A percentile compares a stretch with the other conserved stretches of the same genome.
Conservation (phyloP, 2,113 vertebrate species). For the Triplophysa tibetana region DNA sequence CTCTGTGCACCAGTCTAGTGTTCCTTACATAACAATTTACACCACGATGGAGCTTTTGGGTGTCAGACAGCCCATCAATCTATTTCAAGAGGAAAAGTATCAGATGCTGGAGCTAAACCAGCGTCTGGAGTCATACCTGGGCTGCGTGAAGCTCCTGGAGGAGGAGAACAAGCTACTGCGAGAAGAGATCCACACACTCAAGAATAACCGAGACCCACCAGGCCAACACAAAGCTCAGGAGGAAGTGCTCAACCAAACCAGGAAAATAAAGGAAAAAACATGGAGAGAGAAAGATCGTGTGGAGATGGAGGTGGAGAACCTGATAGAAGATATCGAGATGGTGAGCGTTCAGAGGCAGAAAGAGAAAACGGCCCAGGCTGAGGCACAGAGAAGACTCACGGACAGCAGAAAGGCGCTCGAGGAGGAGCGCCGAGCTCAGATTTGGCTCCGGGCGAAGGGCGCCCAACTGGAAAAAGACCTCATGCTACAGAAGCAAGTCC, state of each 20-base stretch:
- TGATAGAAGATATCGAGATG: constrained; percentile 75
- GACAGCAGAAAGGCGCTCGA: constrained; percentile 78
- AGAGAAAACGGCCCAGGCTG: constrained; percentile 73
- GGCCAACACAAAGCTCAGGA: constrained; percentile 71
- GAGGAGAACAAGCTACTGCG: constrained; percentile 83
- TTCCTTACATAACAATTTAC: neutral
- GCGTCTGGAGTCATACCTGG: constrained; percentile 86
- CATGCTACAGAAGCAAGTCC: constrained; percentile 70
- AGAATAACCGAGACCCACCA: constrained; percentile 44
- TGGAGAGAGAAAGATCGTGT: constrained; percentile 78
- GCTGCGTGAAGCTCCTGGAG: constrained; percentile 85
- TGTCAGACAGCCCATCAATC: constrained; percentile 35
- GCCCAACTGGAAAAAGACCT: constrained; percentile 82
- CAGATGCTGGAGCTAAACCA: constrained; percentile 93
- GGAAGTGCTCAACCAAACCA: constrained; percentile 74
- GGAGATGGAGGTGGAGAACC: constrained; percentile 78
- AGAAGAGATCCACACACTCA: constrained; percentile 76
- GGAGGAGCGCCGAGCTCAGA: constrained; percentile 80
- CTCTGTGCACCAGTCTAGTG: constrained; percentile 11
- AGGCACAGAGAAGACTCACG: constrained; percentile 68
- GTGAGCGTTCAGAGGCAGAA: constrained; percentile 73
- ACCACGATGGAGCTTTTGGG: constrained; percentile 66
- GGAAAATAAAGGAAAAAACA: constrained; percentile 73
- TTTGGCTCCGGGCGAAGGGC: constrained; percentile 79
- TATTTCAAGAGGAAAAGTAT: constrained; percentile 79